Conservation (phyloP, 2,113 vertebrate species). For the Pristiophorus japonicus region DNA sequence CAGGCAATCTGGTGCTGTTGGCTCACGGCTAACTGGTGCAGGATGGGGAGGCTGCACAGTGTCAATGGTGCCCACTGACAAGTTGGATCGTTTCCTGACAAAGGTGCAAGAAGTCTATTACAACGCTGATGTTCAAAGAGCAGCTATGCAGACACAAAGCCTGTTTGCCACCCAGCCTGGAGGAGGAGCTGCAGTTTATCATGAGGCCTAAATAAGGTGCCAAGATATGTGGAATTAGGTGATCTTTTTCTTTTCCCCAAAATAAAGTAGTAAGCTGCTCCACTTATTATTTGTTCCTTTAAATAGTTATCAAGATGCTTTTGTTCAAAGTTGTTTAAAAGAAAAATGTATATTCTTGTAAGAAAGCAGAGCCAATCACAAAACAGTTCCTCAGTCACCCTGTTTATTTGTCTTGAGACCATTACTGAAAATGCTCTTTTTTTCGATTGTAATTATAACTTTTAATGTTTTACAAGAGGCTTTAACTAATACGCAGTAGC, state of each 20-base stretch:
- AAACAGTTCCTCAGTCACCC: neutral
- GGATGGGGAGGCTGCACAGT: conserved; percentile 96
- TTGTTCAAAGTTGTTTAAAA: conserved; percentile 53
- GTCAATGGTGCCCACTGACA: conserved; percentile 80
- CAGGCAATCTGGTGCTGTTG: conserved; percentile 81
- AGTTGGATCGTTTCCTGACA: conserved; percentile 68
- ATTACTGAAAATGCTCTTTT: neutral
- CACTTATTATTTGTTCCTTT: conserved; percentile 50
- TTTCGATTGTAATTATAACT: neutral
- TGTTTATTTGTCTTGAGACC: neutral
- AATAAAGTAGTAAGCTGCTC: conserved; percentile 52
- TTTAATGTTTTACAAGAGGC: neutral
- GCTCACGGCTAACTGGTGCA: conserved; percentile 89
- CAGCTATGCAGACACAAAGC: conserved; percentile 58
- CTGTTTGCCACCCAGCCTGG: conserved; percentile 88
- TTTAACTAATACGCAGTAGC: neutral
- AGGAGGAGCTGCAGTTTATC: conserved; percentile 75
- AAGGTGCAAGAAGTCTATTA: conserved; percentile 76
- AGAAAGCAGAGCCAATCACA: neutral
- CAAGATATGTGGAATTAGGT: conserved; percentile 52
- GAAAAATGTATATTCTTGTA: neutral
- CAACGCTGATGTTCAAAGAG: conserved; percentile 51
- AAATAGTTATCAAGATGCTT: conserved; percentile 51
- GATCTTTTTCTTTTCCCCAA: conserved; percentile 42
- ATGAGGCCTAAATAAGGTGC: conserved; percentile 63